These are phyloP conservation scores for Drusus annulatus DNA, from an alignment of 1,140 invertebrate species.

Conservation along the genomic window DNA sequence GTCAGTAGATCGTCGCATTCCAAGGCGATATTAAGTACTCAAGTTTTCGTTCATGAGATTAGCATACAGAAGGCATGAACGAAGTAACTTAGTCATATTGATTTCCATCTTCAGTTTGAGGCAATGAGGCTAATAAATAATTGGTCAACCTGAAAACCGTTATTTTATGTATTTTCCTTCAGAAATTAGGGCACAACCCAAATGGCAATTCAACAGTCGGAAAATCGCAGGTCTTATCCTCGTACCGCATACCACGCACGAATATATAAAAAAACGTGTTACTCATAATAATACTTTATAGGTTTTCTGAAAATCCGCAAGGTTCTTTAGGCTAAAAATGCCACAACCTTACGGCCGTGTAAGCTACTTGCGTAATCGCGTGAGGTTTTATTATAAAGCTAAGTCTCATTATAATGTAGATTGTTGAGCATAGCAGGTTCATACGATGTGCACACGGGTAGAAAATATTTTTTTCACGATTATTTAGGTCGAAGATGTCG, in stretches of 20 bases:
- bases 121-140: too few relatives aligned
- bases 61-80: too few relatives aligned
- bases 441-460: not conserved
- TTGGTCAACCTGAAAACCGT: not conserved
- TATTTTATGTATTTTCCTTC: not conserved
- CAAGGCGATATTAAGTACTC: too few relatives aligned
- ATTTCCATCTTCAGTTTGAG: not conserved
- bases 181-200: conserved; percentile 34
- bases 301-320: conserved; percentile 17
- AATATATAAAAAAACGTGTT: not conserved
- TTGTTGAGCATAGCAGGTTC: too few relatives aligned
- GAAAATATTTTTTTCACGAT: not conserved
- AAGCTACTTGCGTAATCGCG: not conserved
- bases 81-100: not conserved
- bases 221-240: too few relatives aligned
- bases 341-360: not conserved
- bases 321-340: conserved; percentile 8
- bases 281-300: not conserved
- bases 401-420: not conserved
- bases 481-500: not conserved
- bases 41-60: too few relatives aligned
- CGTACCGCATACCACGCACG: conserved; percentile 3
- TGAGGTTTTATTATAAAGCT: conserved; percentile 4
- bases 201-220: conserved; percentile 35
- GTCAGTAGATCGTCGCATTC: too few relatives aligned